Evolutionary conservation across 2,888 invertebrate species (phyloP), one percentile per base, ranked within the genome.

Genomic region (Ornithoptera priamus): DNA sequence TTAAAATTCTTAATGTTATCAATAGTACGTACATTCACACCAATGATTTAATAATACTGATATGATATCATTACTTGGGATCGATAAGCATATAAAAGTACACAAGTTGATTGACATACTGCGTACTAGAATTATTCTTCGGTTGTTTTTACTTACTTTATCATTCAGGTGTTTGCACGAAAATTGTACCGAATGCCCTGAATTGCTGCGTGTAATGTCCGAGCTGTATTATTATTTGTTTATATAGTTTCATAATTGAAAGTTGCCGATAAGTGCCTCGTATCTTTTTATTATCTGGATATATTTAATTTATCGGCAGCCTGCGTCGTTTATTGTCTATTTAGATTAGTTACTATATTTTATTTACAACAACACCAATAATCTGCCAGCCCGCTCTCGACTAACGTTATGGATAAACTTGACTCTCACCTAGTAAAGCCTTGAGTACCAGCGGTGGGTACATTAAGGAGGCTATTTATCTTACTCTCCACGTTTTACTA

Each of bases 101-200:
- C 36, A 42, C 64, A 24, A 64, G 22, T 69, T 20, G 39, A 63
- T 63, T 71, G 69, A 72, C 67, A 63, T 60, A 57, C 18, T 64
- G 36, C 30, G 42, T 24, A 30, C 50, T 42, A 20, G 36, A 62
- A 62, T 50, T 8, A 53, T 63, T 12, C 24, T 56, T 63, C n/a
- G 12, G 39, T 50, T 59, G 46, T 22, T 67, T 56, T 39, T 56
- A 42, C 50, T 69, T 61, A 60, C 22, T 59, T 59, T 70, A 71
- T 71, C 74, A 70, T 68, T 83, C 86, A 86, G 85, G 85, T 87
- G 87, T 82, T 79, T 78, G 86, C 74, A 84, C 86, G 72, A 61
- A 82, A 75, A 73, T 74, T 77, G 86, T 75, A 86, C 87, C 75
- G 50, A 78, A 69, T 75, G 82, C 73, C 83, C 84, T 76, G 71